phyloP scores from a whole-genome alignment of 2,113 vertebrate genomes.

The rat (Rattus norvegicus) region DNA sequence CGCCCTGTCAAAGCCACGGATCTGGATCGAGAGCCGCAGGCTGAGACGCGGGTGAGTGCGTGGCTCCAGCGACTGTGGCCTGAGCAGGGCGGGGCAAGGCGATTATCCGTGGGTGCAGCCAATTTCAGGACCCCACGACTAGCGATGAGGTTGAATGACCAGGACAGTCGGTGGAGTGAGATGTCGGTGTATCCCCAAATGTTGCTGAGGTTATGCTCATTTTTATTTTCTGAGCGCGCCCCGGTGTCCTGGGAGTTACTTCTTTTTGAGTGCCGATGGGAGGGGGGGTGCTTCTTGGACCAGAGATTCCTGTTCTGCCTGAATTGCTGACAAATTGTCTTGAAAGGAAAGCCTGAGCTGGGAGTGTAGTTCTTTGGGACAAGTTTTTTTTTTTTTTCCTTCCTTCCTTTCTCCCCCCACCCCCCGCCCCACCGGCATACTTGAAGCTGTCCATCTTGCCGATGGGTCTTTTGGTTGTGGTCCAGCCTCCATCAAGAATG shows the following conservation, averaged over 20 bases:
- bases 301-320: neutral
- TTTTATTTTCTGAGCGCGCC: neutral
- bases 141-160: neutral
- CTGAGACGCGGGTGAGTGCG: constrained; percentile 50
- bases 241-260: neutral
- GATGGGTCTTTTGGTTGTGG: neutral
- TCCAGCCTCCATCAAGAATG: neutral
- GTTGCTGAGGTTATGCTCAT: neutral
- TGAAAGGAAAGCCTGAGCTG: neutral
- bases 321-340: neutral
- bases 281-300: neutral
- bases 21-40: neutral
- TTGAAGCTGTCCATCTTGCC: neutral
- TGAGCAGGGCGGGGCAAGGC: neutral
- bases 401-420: too few relatives aligned
- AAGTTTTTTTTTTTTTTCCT: neutral
- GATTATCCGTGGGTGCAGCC: neutral
- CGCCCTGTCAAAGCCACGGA: neutral
- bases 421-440: too few relatives aligned
- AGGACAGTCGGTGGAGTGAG: neutral
- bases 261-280: neutral
- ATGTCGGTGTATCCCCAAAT: neutral
- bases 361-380: neutral
- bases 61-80: neutral
- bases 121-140: neutral